Evolutionary conservation across 2,797 vertebrate genomes (phyloP), one percentile per base, ranked within the genome.

Genomic region (Sphenopsis melanotis): DNA sequence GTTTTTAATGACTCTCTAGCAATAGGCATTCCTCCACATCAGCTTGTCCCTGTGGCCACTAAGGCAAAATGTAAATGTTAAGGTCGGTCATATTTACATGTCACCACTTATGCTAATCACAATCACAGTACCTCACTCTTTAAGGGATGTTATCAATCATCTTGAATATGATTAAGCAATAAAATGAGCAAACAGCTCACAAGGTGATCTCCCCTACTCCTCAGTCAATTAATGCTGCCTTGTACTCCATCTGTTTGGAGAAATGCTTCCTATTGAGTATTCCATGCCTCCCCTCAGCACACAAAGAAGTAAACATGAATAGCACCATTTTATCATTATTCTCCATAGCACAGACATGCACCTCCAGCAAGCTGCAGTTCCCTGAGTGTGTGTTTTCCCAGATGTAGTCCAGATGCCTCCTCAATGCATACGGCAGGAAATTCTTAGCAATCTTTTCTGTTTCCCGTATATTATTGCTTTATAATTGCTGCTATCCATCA

Each of bases 401-500:
- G 95, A 97, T 97, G 94, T 87, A 96, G 79, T 96, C 97, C 97
- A 97, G 97, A 97, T 97, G 94, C 87, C 94, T 96, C 76, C 95
- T 93, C 70, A 96, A 96, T 90, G 85, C 96, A 96, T 59, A 96
- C 93, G 96, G 95, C 95, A 97, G 96, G 97, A 97, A 97, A 97
- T 97, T 97, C 96, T 96, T 97, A 61, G 95, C 95, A 95, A 95
- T 96, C 94, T 95, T 97, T 97, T 94, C 95, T 97, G 94, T 96
- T 97, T 97, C 96, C 96, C 47, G 7, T 94, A 86, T 96, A 96
- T 96, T 97, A 97, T 97, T 97, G 93, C 93, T 96, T 97, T 97
- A 97, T 97, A 97, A 97, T 97, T 97, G 95, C 95, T 93, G 94
- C 89, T 94, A 97, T 97, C 94, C 94, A 96, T 97, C 96, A 97